phyloP scores from a whole-genome alignment of 2,888 invertebrate species.

The Tipula unca region DNA sequence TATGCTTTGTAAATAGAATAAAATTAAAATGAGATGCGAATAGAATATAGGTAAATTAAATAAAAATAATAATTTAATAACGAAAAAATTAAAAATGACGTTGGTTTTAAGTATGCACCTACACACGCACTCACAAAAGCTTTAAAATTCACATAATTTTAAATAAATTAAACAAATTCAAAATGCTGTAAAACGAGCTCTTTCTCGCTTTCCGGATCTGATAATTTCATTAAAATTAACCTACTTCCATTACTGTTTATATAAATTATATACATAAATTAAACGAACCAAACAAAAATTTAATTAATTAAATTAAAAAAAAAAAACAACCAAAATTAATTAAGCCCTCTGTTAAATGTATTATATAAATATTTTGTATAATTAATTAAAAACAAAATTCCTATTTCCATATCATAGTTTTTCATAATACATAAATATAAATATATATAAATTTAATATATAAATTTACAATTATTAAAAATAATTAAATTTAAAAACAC shows the following conservation, averaged over 20 bases:
- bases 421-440: not conserved
- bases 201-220: not conserved
- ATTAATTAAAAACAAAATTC: not conserved
- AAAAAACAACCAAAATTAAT: not conserved
- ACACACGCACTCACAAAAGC: not conserved
- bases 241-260: not conserved
- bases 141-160: not conserved
- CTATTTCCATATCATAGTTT: constrained; percentile 4
- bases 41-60: not conserved
- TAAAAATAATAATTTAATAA: not conserved
- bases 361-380: not conserved
- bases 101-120: not conserved
- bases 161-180: not conserved
- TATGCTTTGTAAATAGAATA: not conserved
- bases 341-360: not conserved
- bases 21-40: not conserved
- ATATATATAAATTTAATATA: not conserved
- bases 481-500: not conserved
- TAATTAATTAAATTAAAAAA: not conserved
- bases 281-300: not conserved
- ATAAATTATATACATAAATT: not conserved
- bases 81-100: not conserved
- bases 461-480: not conserved
- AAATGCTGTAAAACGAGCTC: not conserved
- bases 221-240: not conserved